Percentiles rank a stretch among this genome's conserved stretches.
These are phyloP conservation scores for Rosalia funebris DNA, from an alignment of 2,888 invertebrate genomes.

Conservation along the genomic window DNA sequence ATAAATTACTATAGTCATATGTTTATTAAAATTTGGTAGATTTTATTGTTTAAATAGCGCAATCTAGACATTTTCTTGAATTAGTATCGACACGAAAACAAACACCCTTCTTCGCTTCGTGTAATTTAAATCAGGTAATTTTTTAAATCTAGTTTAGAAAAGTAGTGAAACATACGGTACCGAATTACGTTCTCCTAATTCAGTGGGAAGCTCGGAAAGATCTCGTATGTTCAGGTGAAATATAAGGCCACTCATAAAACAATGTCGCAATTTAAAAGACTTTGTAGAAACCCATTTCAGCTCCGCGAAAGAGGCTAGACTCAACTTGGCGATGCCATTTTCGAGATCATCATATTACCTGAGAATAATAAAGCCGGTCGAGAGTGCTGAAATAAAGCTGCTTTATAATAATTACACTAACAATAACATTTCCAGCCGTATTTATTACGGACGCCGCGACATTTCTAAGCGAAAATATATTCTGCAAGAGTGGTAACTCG, in stretches of 20 bases:
- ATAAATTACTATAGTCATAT: too few relatives aligned
- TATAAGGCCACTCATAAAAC: constrained; percentile 42
- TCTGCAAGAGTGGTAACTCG: background rate
- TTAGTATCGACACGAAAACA: background rate
- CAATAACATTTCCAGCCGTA: constrained; percentile 27
- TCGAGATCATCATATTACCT: constrained; percentile 40
- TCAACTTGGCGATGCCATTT: constrained; percentile 37
- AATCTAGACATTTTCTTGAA: background rate
- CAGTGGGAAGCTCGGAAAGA: constrained; percentile 8
- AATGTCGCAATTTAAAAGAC: constrained; percentile 44
- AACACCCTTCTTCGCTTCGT: background rate
- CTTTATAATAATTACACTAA: constrained; percentile 33
- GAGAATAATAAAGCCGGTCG: constrained; percentile 35
- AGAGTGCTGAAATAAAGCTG: constrained; percentile 26
- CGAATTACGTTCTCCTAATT: constrained; percentile 18
- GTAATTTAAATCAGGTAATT: constrained; percentile 20
- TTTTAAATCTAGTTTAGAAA: background rate
- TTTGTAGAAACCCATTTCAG: constrained; percentile 42
- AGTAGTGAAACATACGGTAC: constrained; percentile 21
- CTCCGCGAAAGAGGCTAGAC: constrained; percentile 34
- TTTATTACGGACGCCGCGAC: constrained; percentile 24
- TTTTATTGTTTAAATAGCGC: background rate
- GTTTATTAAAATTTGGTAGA: too few relatives aligned
- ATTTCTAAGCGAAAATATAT: background rate
- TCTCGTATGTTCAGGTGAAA: constrained; percentile 23